Evolutionary conservation across 2,113 vertebrate genomes (phyloP).

Genomic region (Alethe diademata): DNA sequence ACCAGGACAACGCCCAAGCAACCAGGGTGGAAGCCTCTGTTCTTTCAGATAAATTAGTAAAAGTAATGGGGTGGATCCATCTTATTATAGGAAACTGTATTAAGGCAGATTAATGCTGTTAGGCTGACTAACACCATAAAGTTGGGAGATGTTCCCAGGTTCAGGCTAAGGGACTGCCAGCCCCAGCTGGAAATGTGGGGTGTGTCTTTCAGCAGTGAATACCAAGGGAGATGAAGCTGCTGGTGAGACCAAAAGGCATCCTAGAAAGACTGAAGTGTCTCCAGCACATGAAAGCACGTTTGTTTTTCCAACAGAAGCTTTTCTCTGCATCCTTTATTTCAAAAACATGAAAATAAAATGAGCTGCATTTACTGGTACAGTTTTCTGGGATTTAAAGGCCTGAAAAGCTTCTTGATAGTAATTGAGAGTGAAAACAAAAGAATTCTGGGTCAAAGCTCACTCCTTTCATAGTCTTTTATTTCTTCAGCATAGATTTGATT

Average conservation of each 20-base stretch:
- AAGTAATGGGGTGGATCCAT: slow-evolving; percentile 48
- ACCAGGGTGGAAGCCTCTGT: background rate
- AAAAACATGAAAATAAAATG: background rate
- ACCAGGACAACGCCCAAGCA: background rate
- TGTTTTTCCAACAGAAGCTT: background rate
- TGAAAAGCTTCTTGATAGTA: slow-evolving; percentile 4
- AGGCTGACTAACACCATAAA: background rate
- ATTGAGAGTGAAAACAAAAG: slow-evolving; percentile 19
- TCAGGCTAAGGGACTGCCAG: background rate
- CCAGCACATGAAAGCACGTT: background rate
- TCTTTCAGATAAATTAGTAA: slow-evolving; percentile 54
- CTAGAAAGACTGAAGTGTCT: background rate
- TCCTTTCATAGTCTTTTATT: slow-evolving; percentile 10
- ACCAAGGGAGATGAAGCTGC: background rate
- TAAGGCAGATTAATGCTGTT: slow-evolving; percentile 39
- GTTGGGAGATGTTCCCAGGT: background rate
- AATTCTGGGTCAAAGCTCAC: slow-evolving; percentile 26
- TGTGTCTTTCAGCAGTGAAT: background rate
- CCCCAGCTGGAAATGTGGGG: fast-evolving
- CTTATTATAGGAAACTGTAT: slow-evolving; percentile 30
- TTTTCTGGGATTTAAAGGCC: background rate
- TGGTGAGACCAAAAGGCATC: background rate
- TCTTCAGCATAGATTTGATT: slow-evolving; percentile 8
- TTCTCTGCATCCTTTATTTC: background rate
- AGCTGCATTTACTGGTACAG: background rate